Evolutionary conservation across 92 coral and sea anemone species (phyloP), one percentile per base, ranked within the genome.

Genomic region (Meandrina meandrites): DNA sequence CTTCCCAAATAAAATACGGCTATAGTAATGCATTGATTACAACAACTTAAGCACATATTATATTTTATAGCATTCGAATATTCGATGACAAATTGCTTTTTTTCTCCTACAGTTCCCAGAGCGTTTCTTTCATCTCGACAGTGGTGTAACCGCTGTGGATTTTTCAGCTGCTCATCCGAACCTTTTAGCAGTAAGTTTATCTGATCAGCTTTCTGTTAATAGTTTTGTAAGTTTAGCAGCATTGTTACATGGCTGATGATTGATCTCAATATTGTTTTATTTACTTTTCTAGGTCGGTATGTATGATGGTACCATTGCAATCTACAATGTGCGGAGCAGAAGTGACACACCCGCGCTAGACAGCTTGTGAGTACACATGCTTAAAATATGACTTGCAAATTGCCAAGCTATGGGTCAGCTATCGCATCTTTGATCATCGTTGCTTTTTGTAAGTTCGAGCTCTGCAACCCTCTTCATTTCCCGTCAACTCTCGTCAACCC

Each of bases 81-180:
- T 48, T 48, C 9, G 13, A 48, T 48, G 12, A 40, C 53, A 9
- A 12, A 48, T 48, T 34, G 4, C 15, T 78, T 78, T 9, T 16
- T 32, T 21, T 37, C 16, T 27, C 28, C 13, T 90, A 2, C 67
- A 97, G 99, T 95, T 92, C 75, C 99, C 99, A 19, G 99, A 97
- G 86, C 88, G 99, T 76, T 83, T 87, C 36, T 97, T 87, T 62
- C 94, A 97, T 76, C 90, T 97, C 21, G 90, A 68, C 37, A 90
- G 94, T 84, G 99, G 99, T 53, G 98, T 97, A 0, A 97, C 98
- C 62, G 93, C 99, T 37, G 89, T 97, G 79, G 98, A 95, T 60
- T 97, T 97, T 82, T 97, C 99, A 60, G 94, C 95, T 18, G 94
- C 96, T n/a, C 98, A 95, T 67, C 97, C 99, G 11, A 97, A 95